Evolutionary conservation across 2,797 vertebrate species (phyloP).

Genomic region (Mionectes olivaceus): DNA sequence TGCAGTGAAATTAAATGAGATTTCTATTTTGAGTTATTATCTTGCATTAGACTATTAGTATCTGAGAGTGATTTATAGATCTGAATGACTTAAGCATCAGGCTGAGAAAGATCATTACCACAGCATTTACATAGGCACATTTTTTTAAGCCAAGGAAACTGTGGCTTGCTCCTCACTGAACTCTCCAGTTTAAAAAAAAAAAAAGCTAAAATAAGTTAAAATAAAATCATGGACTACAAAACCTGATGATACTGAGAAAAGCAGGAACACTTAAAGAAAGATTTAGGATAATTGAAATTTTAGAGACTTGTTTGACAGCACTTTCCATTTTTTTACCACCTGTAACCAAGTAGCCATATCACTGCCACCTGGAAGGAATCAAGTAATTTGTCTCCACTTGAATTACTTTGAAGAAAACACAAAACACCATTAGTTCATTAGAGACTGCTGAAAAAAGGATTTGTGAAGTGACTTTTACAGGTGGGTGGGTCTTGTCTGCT

Average conservation of each 20-base stretch:
- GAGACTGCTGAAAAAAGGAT: not conserved
- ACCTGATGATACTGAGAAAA: not conserved
- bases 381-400: not conserved
- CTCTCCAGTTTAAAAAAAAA: not conserved
- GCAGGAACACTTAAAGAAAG: not conserved
- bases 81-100: not conserved
- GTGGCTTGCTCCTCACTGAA: not conserved
- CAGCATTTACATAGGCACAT: not conserved
- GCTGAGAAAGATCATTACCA: not conserved
- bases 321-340: not conserved
- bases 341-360: not conserved
- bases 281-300: not conserved
- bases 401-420: not conserved
- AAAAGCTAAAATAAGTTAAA: not conserved
- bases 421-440: not conserved
- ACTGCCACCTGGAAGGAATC: not conserved
- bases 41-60: not conserved
- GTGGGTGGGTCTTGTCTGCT: not conserved
- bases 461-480: not conserved
- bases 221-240: not conserved
- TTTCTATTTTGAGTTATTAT: conserved; percentile 19
- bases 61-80: not conserved
- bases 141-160: not conserved
- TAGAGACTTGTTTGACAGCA: not conserved
- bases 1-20: not conserved